Percentiles rank a stretch among this genome's conserved stretches.
phyloP scores from a whole-genome alignment of 2,797 vertebrate species.

The Steatocranus sp. region DNA sequence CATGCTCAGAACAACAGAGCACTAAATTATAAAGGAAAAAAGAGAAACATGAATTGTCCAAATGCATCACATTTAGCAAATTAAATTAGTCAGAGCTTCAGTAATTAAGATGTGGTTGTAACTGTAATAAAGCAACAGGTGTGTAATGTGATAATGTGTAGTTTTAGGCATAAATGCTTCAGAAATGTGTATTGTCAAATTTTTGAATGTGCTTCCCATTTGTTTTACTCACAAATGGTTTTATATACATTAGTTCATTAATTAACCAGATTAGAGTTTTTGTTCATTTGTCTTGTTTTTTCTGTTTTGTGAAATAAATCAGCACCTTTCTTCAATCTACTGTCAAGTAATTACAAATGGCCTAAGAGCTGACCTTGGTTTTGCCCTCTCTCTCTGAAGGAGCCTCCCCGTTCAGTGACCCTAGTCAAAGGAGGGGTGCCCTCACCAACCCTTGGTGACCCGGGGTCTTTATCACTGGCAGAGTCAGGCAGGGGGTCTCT shows the following conservation, averaged over 20 bases:
- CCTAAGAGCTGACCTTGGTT: slow-evolving; percentile 32
- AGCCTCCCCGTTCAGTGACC: slow-evolving; percentile 53
- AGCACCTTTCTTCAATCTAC: neutral
- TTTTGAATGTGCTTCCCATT: neutral
- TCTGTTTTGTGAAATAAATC: neutral
- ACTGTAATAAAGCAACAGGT: neutral
- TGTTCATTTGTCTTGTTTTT: neutral
- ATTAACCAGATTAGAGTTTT: neutral
- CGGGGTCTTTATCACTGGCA: slow-evolving; percentile 62
- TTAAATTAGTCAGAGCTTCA: neutral
- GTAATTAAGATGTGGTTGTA: neutral
- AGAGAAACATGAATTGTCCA: neutral
- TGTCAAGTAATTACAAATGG: neutral
- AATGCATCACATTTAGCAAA: neutral
- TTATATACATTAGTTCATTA: neutral
- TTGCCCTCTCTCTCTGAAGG: slow-evolving; percentile 60
- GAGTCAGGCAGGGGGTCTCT: slow-evolving; percentile 64
- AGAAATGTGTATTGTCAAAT: neutral
- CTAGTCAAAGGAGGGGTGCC: slow-evolving; percentile 36
- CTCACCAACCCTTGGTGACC: slow-evolving; percentile 57
- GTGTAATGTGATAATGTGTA: neutral
- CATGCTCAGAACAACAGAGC: neutral
- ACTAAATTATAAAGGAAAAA: neutral
- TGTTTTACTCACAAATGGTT: neutral
- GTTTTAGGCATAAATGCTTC: neutral